phyloP scores from a whole-genome alignment of 2,888 invertebrate genomes.

The Sturmia bella region DNA sequence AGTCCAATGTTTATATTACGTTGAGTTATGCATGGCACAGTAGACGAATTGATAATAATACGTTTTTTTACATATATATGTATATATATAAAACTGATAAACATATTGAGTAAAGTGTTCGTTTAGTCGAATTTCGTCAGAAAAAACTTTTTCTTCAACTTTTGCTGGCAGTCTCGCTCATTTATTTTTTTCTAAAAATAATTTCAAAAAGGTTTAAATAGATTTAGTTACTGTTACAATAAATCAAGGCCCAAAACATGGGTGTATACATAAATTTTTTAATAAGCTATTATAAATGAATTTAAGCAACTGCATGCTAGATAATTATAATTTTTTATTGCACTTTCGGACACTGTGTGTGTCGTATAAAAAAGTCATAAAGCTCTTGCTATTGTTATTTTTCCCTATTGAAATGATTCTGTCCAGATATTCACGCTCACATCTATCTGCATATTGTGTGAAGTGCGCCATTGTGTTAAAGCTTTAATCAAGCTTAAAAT shows the following conservation, averaged over 20 bases:
- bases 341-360: conserved; percentile 48
- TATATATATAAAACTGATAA: no score
- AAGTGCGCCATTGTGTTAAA: conserved; percentile 60
- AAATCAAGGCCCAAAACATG: not conserved
- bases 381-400: conserved; percentile 27
- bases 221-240: conserved; percentile 5
- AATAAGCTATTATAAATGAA: not conserved
- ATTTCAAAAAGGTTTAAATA: no score
- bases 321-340: conserved; percentile 65
- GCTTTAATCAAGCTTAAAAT: conserved; percentile 65
- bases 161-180: no score
- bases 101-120: no score
- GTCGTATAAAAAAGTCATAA: conserved; percentile 34
- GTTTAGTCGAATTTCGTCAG: no score
- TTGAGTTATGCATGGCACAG: no score
- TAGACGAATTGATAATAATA: no score
- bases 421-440: not conserved
- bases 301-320: conserved; percentile 45
- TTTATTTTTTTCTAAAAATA: no score
- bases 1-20: no score
- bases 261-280: not conserved
- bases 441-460: conserved; percentile 17
- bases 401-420: conserved; percentile 17
- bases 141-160: no score
- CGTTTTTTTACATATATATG: no score